Evolutionary conservation across 1,140 invertebrate species (phyloP).

Genomic region (Antheraea mylitta): DNA sequence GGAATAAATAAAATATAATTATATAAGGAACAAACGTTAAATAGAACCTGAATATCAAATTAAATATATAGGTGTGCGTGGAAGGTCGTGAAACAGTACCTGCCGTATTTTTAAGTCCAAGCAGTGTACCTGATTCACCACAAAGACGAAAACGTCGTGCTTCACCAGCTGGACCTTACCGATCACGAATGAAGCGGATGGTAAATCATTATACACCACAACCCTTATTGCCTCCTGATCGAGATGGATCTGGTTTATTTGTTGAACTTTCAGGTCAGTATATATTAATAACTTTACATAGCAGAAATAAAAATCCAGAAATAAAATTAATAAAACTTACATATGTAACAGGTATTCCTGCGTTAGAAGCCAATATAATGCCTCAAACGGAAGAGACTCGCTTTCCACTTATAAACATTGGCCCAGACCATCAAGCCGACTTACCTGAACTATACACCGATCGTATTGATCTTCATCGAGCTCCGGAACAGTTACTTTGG

Average conservation of each 20-base stretch:
- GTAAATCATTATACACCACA: constrained; percentile 89
- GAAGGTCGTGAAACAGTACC: constrained; percentile 66
- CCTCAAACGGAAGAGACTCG: constrained; percentile 53
- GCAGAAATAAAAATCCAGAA: not conserved
- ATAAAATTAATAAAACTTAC: not conserved
- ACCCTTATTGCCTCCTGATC: constrained; percentile 93
- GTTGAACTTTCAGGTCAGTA: constrained; percentile 76
- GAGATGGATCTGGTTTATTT: constrained; percentile 92
- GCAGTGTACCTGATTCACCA: constrained; percentile 82
- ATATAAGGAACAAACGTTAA: not conserved
- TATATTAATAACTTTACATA: constrained; percentile 10
- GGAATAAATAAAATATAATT: not conserved
- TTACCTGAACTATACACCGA: constrained; percentile 83
- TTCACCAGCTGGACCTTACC: constrained; percentile 66
- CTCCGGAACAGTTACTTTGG: constrained; percentile 90
- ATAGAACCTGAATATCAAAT: not conserved
- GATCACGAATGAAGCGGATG: constrained; percentile 68
- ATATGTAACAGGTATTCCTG: constrained; percentile 14
- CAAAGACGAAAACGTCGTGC: constrained; percentile 79
- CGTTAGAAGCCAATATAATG: constrained; percentile 41
- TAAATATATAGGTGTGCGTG: constrained; percentile 54
- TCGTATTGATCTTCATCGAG: constrained; percentile 71
- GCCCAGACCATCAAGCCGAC: constrained; percentile 91
- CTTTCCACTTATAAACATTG: constrained; percentile 90
- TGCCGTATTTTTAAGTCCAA: constrained; percentile 89